These are phyloP conservation scores for Hirtodrosophila confusa DNA, from an alignment of 2,888 invertebrate species.

Conservation along the genomic window DNA sequence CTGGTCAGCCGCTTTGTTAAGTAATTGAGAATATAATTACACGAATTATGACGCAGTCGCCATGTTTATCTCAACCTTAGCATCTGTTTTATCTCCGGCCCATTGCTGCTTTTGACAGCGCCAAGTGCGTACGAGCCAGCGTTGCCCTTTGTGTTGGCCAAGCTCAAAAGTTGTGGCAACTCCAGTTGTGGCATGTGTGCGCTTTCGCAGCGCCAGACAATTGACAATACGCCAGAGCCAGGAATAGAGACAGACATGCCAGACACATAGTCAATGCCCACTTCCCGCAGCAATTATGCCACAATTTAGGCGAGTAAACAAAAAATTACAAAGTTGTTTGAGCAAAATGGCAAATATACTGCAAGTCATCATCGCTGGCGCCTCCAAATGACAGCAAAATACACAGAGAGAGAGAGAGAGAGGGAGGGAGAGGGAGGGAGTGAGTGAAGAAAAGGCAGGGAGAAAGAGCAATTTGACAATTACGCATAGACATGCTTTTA, in stretches of 20 bases:
- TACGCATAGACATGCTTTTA: constrained; percentile 34
- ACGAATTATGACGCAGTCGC: constrained; percentile 78
- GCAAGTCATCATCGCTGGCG: constrained; percentile 66
- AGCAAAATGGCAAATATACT: constrained; percentile 68
- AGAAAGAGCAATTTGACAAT: constrained; percentile 46
- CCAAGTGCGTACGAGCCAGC: constrained; percentile 51
- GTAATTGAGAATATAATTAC: constrained; percentile 84
- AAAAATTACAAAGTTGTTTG: constrained; percentile 79
- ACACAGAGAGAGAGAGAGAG: background rate
- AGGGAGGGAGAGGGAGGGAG: background rate
- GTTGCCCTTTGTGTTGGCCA: constrained; percentile 45
- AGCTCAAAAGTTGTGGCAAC: constrained; percentile 55
- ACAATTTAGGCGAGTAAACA: constrained; percentile 80
- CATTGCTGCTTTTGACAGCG: constrained; percentile 64
- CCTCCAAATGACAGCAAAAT: constrained; percentile 39
- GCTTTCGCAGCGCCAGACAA: constrained; percentile 72
- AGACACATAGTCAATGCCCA: constrained; percentile 65
- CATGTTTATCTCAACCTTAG: constrained; percentile 73
- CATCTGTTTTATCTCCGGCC: constrained; percentile 72
- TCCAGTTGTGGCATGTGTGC: constrained; percentile 61
- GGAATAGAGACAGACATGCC: no score
- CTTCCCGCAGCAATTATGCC: constrained; percentile 79
- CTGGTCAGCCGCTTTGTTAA: constrained; percentile 50
- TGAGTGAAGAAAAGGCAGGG: background rate
- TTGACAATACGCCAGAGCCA: constrained; percentile 25